Evolutionary conservation across 2,888 invertebrate genomes (phyloP).

Genomic region (Doris montereyensis): DNA sequence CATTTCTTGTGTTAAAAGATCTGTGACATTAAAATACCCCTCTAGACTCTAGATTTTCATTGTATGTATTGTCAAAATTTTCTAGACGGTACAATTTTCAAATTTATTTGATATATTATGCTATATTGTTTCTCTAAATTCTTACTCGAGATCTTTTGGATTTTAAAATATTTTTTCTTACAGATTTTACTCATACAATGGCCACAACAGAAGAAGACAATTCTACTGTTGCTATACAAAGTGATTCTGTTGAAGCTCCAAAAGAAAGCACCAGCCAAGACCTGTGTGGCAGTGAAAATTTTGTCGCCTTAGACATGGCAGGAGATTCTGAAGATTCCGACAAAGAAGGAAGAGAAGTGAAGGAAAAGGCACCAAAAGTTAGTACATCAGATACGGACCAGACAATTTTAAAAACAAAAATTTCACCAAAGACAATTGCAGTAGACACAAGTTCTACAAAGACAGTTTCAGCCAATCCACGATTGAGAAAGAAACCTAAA

Average conservation of each 20-base stretch:
- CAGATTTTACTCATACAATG: too few species aligned
- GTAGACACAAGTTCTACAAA: constrained; percentile 21
- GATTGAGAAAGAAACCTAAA: constrained; percentile 37
- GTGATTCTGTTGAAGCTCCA: constrained; percentile 7
- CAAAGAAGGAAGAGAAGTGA: constrained; percentile 37
- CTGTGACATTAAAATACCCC: too few species aligned
- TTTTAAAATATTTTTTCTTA: too few species aligned
- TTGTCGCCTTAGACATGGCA: constrained; percentile 40
- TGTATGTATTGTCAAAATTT: too few species aligned
- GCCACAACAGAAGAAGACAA: constrained; percentile 36
- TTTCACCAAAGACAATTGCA: constrained; percentile 8
- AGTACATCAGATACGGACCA: constrained; percentile 11
- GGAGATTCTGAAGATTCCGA: constrained; percentile 35
- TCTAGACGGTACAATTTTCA: too few species aligned
- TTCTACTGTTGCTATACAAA: not conserved
- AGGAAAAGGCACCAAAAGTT: constrained; percentile 24
- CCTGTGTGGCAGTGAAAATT: constrained; percentile 39
- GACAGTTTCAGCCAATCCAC: constrained; percentile 7
- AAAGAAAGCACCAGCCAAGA: too few species aligned
- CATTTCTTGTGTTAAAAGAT: too few species aligned
- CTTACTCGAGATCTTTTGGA: too few species aligned
- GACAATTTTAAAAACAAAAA: too few species aligned
- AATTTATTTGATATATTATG: too few species aligned
- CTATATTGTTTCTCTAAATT: too few species aligned
- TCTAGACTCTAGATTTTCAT: too few species aligned